Evolutionary conservation across 1,140 invertebrate species (phyloP).

Genomic region (Temnothorax curvispinosus): DNA sequence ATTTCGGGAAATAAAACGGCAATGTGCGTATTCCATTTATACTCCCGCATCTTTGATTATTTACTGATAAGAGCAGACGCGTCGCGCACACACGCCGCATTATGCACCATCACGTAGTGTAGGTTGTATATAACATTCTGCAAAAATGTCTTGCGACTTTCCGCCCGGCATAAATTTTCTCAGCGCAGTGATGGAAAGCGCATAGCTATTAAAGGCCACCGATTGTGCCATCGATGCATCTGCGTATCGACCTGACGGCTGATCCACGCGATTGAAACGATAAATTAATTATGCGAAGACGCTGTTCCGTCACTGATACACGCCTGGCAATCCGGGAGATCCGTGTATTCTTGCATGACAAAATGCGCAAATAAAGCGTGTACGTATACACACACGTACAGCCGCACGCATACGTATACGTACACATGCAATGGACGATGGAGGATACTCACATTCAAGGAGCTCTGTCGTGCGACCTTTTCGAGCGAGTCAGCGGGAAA

Average conservation of each 20-base stretch:
- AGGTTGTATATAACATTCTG: background rate
- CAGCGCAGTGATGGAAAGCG: background rate
- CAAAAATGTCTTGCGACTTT: background rate
- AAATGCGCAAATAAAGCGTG: constrained; percentile 46
- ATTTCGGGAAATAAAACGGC: background rate
- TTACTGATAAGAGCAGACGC: background rate
- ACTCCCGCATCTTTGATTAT: background rate
- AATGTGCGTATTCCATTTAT: background rate
- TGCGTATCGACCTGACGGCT: constrained; percentile 19
- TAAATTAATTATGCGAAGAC: constrained; percentile 64
- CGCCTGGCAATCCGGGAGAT: constrained; percentile 17
- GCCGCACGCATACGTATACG: background rate
- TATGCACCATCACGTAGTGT: background rate
- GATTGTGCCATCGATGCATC: constrained; percentile 24
- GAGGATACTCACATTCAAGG: constrained; percentile 28
- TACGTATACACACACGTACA: background rate
- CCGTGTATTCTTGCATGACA: background rate
- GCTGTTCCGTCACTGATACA: constrained; percentile 41
- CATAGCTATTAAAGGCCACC: constrained; percentile 54
- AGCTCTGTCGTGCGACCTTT: constrained; percentile 68
- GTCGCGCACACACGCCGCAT: background rate
- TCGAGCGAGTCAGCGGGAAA: constrained; percentile 56
- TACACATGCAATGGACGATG: background rate
- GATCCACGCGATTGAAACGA: constrained; percentile 23
- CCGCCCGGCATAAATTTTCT: constrained; percentile 16